Base-by-base conservation (phyloP, 2,888 invertebrate species). In the Mythimna lalbum region DNA sequence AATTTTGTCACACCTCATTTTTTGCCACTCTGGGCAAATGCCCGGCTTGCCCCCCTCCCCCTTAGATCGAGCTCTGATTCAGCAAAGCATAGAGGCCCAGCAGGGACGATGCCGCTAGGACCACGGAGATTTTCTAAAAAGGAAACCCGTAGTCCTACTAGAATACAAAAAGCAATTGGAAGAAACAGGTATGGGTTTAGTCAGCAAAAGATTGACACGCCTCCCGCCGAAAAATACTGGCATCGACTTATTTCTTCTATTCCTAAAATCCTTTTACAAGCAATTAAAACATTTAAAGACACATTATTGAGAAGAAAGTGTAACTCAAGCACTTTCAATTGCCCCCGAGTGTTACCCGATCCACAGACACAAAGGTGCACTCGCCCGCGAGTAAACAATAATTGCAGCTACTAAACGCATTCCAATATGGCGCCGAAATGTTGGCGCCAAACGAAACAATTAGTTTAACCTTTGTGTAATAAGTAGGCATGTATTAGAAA, bases 401-500 rank as follows among this genome's bases (percentile, higher is more conserved):
- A 84, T 85, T 83, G 79, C 83, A 81, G 78, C 55, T 68, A 82
- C 73, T 73, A 82, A 84, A 84, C 76, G 82, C 73, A 79, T 84
- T 84, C 69, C 70, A 69, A 69, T 36, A 76, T 79, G 79, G 84
- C 84, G 68, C 56, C 73, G 21, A 47, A 65, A 67, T 61, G 56
- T 56, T 80, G 77, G 83, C 77, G 83, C 77, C 81, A 74, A 64
- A 21, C 36, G 1, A 69, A 65, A 71, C 65, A 71, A 81, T 78
- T 76, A 61, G 39, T 53, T 27, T 60, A 63, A 75, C n/a, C 31
- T 72, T 14, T 49, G 6, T 12, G 27, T 21, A 75, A n/a, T n/a
- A n/a, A n/a, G n/a, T n/a, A n/a, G n/a, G n/a, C n/a, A n/a, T n/a
- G 43, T 43, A 43, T 57, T 21, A 57, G 57, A 6, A 33, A 33